Conservation (phyloP, 2,113 vertebrate species). For the Thalassoma bifasciatum region DNA sequence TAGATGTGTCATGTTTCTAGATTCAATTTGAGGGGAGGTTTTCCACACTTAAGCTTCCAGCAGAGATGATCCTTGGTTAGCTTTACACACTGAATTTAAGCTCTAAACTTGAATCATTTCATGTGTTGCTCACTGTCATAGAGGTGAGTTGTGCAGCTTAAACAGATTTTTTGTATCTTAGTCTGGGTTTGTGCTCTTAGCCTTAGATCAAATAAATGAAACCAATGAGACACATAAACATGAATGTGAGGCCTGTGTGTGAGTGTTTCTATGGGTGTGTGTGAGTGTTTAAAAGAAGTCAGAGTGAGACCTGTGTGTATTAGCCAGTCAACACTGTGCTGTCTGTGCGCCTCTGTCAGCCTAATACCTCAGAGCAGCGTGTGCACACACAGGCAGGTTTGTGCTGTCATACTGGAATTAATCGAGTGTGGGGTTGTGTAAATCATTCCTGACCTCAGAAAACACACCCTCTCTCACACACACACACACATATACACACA, state of each 20-base stretch:
- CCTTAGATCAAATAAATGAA: constrained; percentile 67
- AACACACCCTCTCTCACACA: constrained; percentile 58
- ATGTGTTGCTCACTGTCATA: constrained; percentile 1
- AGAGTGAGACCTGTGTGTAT: constrained; percentile 61
- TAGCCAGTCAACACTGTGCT: constrained; percentile 67
- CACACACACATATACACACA: constrained; percentile 36
- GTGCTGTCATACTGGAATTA: constrained; percentile 81
- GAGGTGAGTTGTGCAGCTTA: constrained; percentile 14
- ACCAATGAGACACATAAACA: constrained; percentile 69
- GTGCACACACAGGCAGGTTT: constrained; percentile 82
- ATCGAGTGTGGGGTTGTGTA: constrained; percentile 78
- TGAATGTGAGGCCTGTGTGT: constrained; percentile 43
- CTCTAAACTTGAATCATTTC: too few species aligned
- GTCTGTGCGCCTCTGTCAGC: constrained; percentile 54
- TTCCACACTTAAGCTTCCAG: neutral
- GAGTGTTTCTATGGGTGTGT: too few species aligned
- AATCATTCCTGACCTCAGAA: constrained; percentile 80
- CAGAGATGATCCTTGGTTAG: neutral
- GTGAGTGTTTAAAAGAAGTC: constrained; percentile 1
- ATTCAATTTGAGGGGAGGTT: neutral
- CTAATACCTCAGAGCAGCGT: constrained; percentile 72
- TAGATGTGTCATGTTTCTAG: constrained; percentile 17
- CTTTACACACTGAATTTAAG: neutral
- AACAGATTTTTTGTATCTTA: constrained; percentile 35
- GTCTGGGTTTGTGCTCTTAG: constrained; percentile 56